Evolutionary conservation across 2,888 invertebrate species (phyloP), one percentile per base, ranked within the genome.

Genomic region (Eupeodes luniger): DNA sequence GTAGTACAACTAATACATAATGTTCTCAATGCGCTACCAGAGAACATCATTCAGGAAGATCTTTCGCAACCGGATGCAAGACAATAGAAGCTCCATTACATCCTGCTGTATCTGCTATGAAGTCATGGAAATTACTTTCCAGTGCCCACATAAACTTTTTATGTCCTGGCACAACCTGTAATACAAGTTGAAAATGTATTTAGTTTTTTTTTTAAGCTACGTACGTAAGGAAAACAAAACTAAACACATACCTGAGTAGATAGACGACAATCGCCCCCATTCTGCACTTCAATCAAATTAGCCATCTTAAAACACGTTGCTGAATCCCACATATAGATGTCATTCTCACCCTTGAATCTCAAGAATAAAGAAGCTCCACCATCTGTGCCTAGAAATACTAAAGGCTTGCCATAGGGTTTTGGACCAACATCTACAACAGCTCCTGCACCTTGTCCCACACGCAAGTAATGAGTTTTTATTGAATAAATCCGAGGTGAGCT

Each of bases 81-180:
- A 94, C 92, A 83, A 96, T 94, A 49, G 95, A 95, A 40, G 96
- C 94, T n/a, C 96, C 96, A 83, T 95, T 93, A 91, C 95, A 95
- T 62, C 96, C 95, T 53, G 95, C 95, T 49, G 94, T 94, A 89
- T 95, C 94, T 5, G 94, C 92, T 89, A 96, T 94, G 91, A 94
- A 96, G 92, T 96, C 96, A 75, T 95, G 95, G 94, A 96, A 95
- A 92, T 96, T 96, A 90, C 95, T 95, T 91, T 96, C 96, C 89
- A 96, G 92, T 12, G 95, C 94, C 95, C 96, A 95, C 95, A 96
- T 95, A 66, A 95, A 94, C 44, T 94, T 94, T 91, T 94, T 95
- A 90, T 94, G 94, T 9, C 95, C 96, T 0, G 95, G 94, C 44
- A 95, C 93, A 36, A 94, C 92, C 92, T 92, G 85, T 11, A 89